Conservation (phyloP, 2,888 invertebrate genomes). For the Euclidia mi region DNA sequence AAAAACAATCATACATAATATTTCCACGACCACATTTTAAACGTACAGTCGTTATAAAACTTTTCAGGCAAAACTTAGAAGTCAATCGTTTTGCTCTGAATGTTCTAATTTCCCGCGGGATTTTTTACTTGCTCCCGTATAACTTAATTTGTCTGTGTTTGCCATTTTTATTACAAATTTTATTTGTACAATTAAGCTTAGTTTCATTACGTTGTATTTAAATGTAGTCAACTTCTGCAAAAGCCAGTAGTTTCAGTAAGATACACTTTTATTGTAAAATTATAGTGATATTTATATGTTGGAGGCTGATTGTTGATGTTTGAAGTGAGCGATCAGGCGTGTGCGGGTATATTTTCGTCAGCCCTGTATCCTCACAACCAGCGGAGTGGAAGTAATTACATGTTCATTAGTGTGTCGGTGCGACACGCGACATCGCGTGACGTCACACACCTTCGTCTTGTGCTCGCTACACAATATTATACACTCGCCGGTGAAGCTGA, state of each 20-base stretch:
- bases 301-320: too few species aligned
- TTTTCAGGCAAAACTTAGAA: constrained; percentile 15
- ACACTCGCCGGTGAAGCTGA: constrained; percentile 60
- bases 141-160: constrained; percentile 21
- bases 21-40: too few species aligned
- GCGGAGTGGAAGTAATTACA: constrained; percentile 79
- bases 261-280: too few species aligned
- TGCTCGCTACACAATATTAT: constrained; percentile 73
- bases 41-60: too few species aligned
- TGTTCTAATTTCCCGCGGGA: constrained; percentile 35
- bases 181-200: constrained; percentile 1
- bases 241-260: too few species aligned
- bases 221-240: too few species aligned
- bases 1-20: too few species aligned
- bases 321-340: too few species aligned
- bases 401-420: constrained; percentile 80
- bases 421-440: constrained; percentile 84
- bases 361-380: constrained; percentile 69
- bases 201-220: neutral
- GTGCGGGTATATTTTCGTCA: constrained; percentile 27
- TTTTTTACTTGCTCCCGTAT: constrained; percentile 19
- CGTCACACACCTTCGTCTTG: constrained; percentile 59
- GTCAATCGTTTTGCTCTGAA: constrained; percentile 22
- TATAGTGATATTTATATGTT: too few species aligned
- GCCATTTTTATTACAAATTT: neutral